phyloP scores from a whole-genome alignment of 2,888 invertebrate species.

The Eupithecia dodoneata region DNA sequence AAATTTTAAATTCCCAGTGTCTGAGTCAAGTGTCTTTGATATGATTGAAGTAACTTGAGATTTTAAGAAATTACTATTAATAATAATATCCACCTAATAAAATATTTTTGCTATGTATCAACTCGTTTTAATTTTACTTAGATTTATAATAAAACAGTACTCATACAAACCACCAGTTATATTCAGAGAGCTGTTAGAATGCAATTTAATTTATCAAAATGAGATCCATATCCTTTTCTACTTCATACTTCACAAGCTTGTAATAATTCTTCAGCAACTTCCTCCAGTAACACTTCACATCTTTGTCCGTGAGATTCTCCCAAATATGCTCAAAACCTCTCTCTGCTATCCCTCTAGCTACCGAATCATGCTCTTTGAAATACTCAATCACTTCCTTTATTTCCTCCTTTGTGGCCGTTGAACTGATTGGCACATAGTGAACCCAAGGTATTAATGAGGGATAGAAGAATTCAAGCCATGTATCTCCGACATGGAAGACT shows the following conservation, averaged over 20 bases:
- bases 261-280: constrained; percentile 89
- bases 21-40: constrained; percentile 16
- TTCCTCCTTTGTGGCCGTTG: constrained; percentile 86
- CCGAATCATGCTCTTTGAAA: constrained; percentile 88
- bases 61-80: constrained; percentile 33
- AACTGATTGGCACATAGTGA: constrained; percentile 94
- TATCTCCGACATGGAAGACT: constrained; percentile 96
- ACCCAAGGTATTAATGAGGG: constrained; percentile 95
- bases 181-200: constrained; percentile 19
- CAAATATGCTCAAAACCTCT: constrained; percentile 93
- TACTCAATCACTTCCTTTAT: constrained; percentile 90
- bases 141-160: neutral
- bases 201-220: constrained; percentile 71
- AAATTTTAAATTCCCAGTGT: constrained; percentile 31
- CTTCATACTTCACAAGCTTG: constrained; percentile 88
- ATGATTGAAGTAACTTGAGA: constrained; percentile 25
- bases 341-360: constrained; percentile 91
- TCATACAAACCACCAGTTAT: constrained; percentile 24
- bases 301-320: constrained; percentile 91
- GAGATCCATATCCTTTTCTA: constrained; percentile 84
- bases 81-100: constrained; percentile 20
- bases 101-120: constrained; percentile 39
- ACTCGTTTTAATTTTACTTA: constrained; percentile 14
- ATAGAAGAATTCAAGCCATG: constrained; percentile 98
- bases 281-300: constrained; percentile 95